Conservation (phyloP, 2,888 invertebrate genomes). For the Vannuccia rotundouncinata region DNA sequence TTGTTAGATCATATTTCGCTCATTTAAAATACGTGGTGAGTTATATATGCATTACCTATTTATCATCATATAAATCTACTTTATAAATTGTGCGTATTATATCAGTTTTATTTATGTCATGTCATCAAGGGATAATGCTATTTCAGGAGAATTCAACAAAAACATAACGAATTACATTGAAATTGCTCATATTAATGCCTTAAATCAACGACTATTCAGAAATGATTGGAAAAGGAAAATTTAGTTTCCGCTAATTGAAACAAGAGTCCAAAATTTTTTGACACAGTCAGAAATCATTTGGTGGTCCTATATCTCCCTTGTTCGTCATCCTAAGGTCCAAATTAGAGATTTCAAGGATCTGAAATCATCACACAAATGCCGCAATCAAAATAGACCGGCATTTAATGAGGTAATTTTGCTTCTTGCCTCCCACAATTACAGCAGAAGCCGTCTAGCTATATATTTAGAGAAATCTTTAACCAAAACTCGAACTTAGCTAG, state of each 20-base stretch:
- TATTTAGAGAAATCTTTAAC: not conserved
- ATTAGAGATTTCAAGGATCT: not conserved
- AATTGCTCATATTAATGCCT: not conserved
- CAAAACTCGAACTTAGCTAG: not conserved
- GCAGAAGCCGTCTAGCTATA: too few relatives aligned
- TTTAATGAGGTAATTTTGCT: not conserved
- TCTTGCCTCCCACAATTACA: not conserved
- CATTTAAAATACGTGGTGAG: too few relatives aligned
- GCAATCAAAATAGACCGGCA: not conserved
- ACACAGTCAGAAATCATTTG: not conserved
- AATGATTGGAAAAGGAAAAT: not conserved
- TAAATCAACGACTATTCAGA: not conserved
- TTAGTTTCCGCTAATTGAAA: not conserved
- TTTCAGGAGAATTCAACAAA: too few relatives aligned
- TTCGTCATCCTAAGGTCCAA: not conserved
- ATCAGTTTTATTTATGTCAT: too few relatives aligned
- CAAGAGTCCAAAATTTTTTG: not conserved
- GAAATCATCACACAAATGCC: not conserved
- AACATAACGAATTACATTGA: too few relatives aligned
- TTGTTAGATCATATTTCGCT: too few relatives aligned
- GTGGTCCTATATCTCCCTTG: not conserved
- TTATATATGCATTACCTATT: too few relatives aligned
- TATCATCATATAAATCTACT: too few relatives aligned
- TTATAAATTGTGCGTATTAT: too few relatives aligned
- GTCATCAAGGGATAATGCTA: too few relatives aligned